Evolutionary conservation across 2,888 invertebrate species (phyloP).

Genomic region (Antheraea assamensis): DNA sequence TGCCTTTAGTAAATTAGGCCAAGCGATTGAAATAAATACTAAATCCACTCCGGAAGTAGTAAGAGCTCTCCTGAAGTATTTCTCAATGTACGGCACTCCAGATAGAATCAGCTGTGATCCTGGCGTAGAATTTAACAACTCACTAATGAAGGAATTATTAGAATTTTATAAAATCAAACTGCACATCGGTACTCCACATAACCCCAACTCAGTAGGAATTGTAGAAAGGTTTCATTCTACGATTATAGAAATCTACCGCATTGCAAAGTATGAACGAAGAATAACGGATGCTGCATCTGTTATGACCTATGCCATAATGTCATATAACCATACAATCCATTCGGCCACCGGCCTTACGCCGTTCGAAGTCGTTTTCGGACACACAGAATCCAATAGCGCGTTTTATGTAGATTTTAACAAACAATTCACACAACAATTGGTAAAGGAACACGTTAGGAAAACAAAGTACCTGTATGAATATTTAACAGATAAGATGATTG

Average conservation of each 20-base stretch:
- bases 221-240: slow-evolving; percentile 14
- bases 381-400: slow-evolving; percentile 25
- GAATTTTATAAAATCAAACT: background rate
- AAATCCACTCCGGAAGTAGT: background rate
- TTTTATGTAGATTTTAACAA: slow-evolving; percentile 25
- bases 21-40: slow-evolving; percentile 32
- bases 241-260: slow-evolving; percentile 12
- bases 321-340: no score
- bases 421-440: slow-evolving; percentile 22
- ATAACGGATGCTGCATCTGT: slow-evolving; percentile 12
- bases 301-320: slow-evolving; percentile 25
- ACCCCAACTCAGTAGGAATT: slow-evolving; percentile 9
- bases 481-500: background rate
- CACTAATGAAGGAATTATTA: background rate
- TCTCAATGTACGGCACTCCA: slow-evolving; percentile 45
- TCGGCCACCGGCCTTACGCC: slow-evolving; percentile 16
- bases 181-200: slow-evolving; percentile 5
- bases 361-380: slow-evolving; percentile 28
- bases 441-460: slow-evolving; percentile 2
- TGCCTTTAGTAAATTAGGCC: slow-evolving; percentile 1
- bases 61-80: slow-evolving; percentile 43
- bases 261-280: slow-evolving; percentile 13
- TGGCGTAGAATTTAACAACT: slow-evolving; percentile 21
- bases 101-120: slow-evolving; percentile 28
- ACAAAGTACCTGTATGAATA: slow-evolving; percentile 13